phyloP scores from a whole-genome alignment of 2,113 vertebrate species.

The Paramisgurnus dabryanus region DNA sequence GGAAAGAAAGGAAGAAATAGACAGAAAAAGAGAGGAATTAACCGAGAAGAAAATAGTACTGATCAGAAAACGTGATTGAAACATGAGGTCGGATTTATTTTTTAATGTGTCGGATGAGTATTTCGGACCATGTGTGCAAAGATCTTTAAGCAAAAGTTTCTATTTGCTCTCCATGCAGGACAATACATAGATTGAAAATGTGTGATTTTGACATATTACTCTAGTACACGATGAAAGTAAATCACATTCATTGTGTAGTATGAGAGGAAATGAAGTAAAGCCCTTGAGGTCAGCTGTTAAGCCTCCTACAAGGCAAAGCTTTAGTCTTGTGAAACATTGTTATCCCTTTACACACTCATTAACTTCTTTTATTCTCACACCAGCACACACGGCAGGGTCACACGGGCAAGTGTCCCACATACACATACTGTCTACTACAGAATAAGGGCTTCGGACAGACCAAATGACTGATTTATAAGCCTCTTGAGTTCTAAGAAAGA shows the following conservation, averaged over 20 bases:
- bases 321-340: conserved; percentile 34
- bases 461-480: conserved; percentile 29
- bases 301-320: conserved; percentile 17
- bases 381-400: conserved; percentile 24
- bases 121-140: too few species aligned
- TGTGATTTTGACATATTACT: too few species aligned
- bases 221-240: too few species aligned
- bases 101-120: too few species aligned
- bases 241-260: not conserved
- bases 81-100: too few species aligned
- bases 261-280: conserved; percentile 31
- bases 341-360: conserved; percentile 46
- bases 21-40: conserved; percentile 33
- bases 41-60: too few species aligned
- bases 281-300: not conserved
- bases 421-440: not conserved
- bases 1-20: conserved; percentile 25
- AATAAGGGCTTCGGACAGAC: not conserved
- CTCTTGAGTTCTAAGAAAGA: not conserved
- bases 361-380: conserved; percentile 25
- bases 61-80: too few species aligned
- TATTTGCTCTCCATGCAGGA: too few species aligned
- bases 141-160: too few species aligned
- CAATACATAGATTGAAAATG: too few species aligned
- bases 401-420: not conserved